These are phyloP conservation scores for Haliclona indistincta DNA, from an alignment of 37 sponge, comb jelly and placozoan genomes.

Conservation along the genomic window DNA sequence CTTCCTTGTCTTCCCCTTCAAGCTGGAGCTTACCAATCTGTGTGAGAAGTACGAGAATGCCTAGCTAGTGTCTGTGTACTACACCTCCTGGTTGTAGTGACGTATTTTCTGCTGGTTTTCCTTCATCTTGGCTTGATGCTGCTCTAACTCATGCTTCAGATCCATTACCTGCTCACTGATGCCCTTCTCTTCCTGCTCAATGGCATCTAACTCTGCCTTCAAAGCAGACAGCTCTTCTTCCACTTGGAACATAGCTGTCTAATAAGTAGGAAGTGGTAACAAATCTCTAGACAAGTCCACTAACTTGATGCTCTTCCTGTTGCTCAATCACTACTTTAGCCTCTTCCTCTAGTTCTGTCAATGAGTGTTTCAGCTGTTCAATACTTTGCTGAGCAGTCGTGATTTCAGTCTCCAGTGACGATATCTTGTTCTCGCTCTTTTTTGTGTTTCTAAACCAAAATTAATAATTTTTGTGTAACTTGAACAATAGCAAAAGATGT, in stretches of 20 bases:
- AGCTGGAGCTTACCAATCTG: slow-evolving; percentile 77
- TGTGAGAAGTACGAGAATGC: neutral
- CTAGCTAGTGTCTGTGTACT: neutral
- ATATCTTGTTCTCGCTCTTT: slow-evolving; percentile 71
- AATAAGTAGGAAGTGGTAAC: neutral
- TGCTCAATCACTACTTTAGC: slow-evolving; percentile 43
- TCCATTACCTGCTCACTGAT: slow-evolving; percentile 70
- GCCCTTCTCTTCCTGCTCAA: slow-evolving; percentile 48
- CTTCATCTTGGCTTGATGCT: slow-evolving; percentile 60
- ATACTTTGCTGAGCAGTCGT: slow-evolving; percentile 34
- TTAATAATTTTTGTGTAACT: neutral
- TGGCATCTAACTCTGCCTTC: slow-evolving; percentile 61
- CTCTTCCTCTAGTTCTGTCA: slow-evolving; percentile 72
- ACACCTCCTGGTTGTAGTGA: slow-evolving; percentile 82
- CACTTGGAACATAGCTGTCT: slow-evolving; percentile 33
- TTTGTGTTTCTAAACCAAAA: slow-evolving; percentile 48
- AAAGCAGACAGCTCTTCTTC: slow-evolving; percentile 23
- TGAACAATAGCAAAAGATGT: neutral
- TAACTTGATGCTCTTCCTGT: slow-evolving; percentile 51
- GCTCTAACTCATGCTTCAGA: slow-evolving; percentile 76
- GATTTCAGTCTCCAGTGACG: slow-evolving; percentile 66
- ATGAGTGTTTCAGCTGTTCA: slow-evolving; percentile 34
- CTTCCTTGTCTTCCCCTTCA: slow-evolving; percentile 39
- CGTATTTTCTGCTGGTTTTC: slow-evolving; percentile 85
- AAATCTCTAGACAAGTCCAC: neutral